Conservation (phyloP, 2,797 vertebrate genomes). For the Rhincodon typus region DNA sequence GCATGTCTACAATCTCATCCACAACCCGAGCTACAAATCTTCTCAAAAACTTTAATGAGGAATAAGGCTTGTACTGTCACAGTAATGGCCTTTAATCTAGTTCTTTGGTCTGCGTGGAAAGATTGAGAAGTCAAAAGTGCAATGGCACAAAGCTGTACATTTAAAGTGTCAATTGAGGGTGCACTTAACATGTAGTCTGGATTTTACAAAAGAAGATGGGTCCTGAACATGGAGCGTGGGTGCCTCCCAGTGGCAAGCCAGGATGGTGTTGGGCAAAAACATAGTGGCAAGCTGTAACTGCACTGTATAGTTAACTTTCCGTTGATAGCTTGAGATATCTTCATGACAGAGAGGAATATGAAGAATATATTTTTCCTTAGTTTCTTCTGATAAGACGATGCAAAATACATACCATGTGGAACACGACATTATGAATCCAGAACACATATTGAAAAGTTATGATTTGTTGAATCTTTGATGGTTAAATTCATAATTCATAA, state of each 20-base stretch:
- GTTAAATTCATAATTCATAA: conserved; percentile 9
- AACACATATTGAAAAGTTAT: not conserved
- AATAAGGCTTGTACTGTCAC: not conserved
- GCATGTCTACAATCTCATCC: no score
- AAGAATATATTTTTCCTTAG: not conserved
- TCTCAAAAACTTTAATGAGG: not conserved
- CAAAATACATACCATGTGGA: not conserved
- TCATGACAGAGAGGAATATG: not conserved
- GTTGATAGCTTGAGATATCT: not conserved
- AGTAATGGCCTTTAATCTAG: not conserved
- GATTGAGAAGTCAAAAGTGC: not conserved
- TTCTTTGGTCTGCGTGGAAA: not conserved
- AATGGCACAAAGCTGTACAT: no score
- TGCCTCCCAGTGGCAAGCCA: no score
- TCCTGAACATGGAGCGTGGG: no score
- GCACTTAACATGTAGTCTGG: no score
- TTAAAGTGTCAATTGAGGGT: no score
- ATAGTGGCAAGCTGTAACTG: no score
- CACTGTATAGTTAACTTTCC: not conserved
- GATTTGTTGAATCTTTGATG: not conserved
- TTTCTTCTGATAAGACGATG: not conserved
- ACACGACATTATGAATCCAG: not conserved
- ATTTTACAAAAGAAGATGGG: no score
- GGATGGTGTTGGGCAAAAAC: no score
- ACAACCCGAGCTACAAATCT: no score